phyloP scores from a whole-genome alignment of 2,797 vertebrate genomes.

The Xerus rutilus region DNA sequence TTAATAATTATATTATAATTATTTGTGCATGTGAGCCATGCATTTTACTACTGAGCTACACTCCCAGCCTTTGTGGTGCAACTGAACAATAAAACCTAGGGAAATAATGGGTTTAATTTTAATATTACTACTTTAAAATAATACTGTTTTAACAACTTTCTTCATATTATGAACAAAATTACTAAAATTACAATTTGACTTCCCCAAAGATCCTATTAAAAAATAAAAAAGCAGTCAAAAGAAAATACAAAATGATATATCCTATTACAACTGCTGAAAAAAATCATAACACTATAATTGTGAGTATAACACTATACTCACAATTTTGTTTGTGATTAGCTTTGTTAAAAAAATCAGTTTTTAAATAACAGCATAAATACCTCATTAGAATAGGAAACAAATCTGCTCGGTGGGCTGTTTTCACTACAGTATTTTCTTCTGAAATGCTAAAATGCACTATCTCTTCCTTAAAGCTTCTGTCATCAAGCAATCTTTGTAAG shows the following conservation, averaged over 20 bases:
- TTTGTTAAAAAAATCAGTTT: background rate
- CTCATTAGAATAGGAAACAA: slow-evolving; percentile 98
- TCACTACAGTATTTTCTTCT: slow-evolving; percentile 93
- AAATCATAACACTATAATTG: background rate
- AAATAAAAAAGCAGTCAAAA: background rate
- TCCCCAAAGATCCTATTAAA: background rate
- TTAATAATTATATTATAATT: too few relatives aligned
- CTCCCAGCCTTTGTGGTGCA: background rate
- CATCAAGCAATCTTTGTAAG: slow-evolving; percentile 94
- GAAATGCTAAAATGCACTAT: slow-evolving; percentile 97
- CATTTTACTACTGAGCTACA: too few relatives aligned
- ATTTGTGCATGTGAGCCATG: too few relatives aligned
- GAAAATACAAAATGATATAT: background rate
- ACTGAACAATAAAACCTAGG: background rate
- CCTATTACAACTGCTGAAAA: background rate
- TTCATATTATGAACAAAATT: slow-evolving; percentile 34
- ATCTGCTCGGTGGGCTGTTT: slow-evolving; percentile 91
- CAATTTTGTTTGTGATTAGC: background rate
- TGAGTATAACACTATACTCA: background rate
- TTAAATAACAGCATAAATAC: slow-evolving; percentile 83
- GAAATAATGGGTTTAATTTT: slow-evolving; percentile 16
- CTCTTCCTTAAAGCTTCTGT: slow-evolving; percentile 98
- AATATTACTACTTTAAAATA: background rate
- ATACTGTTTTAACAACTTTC: background rate
- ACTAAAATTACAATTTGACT: slow-evolving; percentile 3